Conservation (phyloP, 2,797 vertebrate species). For the Melanogrammus aeglefinus region DNA sequence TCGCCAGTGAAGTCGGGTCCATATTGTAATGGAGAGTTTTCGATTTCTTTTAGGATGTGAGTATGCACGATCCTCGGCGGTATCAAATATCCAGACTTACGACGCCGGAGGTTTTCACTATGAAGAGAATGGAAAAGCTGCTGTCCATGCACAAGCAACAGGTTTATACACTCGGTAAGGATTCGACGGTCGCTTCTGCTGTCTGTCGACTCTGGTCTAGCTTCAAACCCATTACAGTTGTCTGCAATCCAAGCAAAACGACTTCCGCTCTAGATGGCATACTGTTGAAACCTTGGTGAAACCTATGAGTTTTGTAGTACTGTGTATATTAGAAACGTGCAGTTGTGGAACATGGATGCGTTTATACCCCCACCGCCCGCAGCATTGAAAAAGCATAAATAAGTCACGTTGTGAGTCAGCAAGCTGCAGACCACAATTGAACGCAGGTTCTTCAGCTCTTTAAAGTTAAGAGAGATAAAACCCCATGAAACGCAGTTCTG, state of each 20-base stretch:
- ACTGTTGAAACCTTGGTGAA: neutral
- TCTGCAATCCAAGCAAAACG: neutral
- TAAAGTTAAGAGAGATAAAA: no score
- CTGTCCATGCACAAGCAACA: constrained; percentile 82
- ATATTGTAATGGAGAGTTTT: neutral
- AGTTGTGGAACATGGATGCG: no score
- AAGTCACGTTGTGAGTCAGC: neutral
- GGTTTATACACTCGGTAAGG: constrained; percentile 90
- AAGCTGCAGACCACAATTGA: no score
- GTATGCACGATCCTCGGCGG: constrained; percentile 56
- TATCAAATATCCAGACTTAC: constrained; percentile 77
- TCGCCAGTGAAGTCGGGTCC: neutral
- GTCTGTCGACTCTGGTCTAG: no score
- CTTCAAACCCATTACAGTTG: neutral
- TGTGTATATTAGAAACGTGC: no score
- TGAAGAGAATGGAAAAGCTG: constrained; percentile 79
- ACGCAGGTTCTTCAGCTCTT: no score
- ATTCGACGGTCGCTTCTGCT: neutral
- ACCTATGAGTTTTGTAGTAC: no score
- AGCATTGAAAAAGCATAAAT: no score
- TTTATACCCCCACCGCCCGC: no score
- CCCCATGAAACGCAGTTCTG: no score
- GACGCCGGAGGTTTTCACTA: constrained; percentile 86
- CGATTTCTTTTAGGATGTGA: constrained; percentile 61
- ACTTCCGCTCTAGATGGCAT: neutral